phyloP scores from a whole-genome alignment of 2,888 invertebrate species.

The Autographa gamma region DNA sequence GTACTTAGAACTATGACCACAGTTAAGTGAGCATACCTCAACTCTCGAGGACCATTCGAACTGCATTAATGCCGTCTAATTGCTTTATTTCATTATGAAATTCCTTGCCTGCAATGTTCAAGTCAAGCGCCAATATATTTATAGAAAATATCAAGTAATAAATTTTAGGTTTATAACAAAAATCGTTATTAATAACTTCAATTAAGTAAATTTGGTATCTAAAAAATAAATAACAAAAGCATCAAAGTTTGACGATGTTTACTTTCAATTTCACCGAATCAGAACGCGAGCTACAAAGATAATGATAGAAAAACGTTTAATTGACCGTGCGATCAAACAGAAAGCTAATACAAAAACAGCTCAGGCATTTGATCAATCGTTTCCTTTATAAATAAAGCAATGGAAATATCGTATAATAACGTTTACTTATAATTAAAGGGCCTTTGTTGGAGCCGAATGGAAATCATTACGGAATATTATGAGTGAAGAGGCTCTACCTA shows the following conservation, averaged over 20 bases:
- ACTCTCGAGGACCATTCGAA: not conserved
- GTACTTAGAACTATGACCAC: not conserved
- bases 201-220: too few species aligned
- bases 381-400: constrained; percentile 6
- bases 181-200: too few species aligned
- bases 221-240: too few species aligned
- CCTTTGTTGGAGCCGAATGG: constrained; percentile 48
- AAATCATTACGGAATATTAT: constrained; percentile 26
- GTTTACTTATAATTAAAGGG: constrained; percentile 54
- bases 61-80: not conserved
- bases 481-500: constrained; percentile 31
- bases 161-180: too few species aligned
- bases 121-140: not conserved
- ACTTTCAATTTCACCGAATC: not conserved
- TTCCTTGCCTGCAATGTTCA: not conserved
- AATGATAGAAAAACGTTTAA: not conserved
- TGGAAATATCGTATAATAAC: constrained; percentile 33
- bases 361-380: not conserved
- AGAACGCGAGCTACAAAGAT: not conserved
- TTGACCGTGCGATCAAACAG: not conserved
- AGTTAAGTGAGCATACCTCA: not conserved
- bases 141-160: not conserved
- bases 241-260: not conserved
- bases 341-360: constrained; percentile 1
- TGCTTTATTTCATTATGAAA: not conserved